A percentile compares a stretch with the other conserved stretches of the same genome.
Evolutionary conservation across 2,888 invertebrate species (phyloP).

Genomic region (Timema cristinae): DNA sequence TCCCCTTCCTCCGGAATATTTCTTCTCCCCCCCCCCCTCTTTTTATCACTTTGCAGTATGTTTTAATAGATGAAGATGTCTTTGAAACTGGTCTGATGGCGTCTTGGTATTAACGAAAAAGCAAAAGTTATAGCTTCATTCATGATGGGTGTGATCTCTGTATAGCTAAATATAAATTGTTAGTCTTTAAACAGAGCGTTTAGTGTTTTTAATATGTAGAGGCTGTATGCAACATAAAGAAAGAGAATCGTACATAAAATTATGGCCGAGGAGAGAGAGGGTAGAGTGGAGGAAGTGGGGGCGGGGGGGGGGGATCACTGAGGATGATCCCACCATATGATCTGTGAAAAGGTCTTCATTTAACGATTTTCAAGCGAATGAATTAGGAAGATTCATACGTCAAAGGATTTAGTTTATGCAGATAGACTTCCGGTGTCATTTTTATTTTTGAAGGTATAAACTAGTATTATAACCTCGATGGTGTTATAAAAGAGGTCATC

Average conservation of each 20-base stretch:
- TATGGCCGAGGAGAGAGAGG: neutral
- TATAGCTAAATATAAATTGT: neutral
- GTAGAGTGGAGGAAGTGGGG: neutral
- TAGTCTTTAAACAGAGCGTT: conserved; percentile 8
- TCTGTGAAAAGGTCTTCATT: no score
- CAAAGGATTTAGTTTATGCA: no score
- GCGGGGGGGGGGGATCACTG: neutral
- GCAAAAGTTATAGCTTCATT: conserved; percentile 11
- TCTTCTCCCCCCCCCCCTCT: neutral
- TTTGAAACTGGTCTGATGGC: neutral
- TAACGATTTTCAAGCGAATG: no score
- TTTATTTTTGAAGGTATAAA: no score
- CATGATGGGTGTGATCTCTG: neutral
- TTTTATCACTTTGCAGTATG: neutral
- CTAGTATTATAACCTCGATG: no score
- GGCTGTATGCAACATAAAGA: neutral
- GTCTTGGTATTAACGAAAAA: neutral
- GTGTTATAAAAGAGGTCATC: no score
- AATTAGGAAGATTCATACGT: no score
- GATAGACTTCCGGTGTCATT: no score
- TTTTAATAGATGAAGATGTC: conserved; percentile 1
- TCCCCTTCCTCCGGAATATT: neutral
- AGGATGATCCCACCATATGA: neutral
- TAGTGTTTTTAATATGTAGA: conserved; percentile 9
- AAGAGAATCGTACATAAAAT: no score